These are phyloP conservation scores for Xestia ashworthii DNA, from an alignment of 2,888 invertebrate genomes.

Conservation along the genomic window DNA sequence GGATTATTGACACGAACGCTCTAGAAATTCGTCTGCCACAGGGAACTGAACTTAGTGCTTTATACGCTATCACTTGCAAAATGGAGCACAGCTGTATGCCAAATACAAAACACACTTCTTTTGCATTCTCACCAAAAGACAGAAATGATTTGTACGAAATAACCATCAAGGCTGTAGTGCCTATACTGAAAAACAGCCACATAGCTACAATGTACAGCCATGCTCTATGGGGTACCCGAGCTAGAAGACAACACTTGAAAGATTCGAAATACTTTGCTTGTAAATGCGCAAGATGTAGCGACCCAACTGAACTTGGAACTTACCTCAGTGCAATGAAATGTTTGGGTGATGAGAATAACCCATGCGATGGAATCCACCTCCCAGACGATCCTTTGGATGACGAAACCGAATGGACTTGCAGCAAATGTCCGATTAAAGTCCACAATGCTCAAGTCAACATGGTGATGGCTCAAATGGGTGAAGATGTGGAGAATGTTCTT, in stretches of 20 bases:
- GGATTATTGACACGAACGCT: constrained; percentile 96
- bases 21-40: constrained; percentile 93
- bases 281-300: constrained; percentile 93
- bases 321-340: constrained; percentile 94
- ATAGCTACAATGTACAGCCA: constrained; percentile 96
- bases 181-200: constrained; percentile 93
- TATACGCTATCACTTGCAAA: constrained; percentile 94
- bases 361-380: constrained; percentile 93
- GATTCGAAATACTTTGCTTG: constrained; percentile 95
- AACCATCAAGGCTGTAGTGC: constrained; percentile 92
- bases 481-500: constrained; percentile 93
- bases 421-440: constrained; percentile 92
- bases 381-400: constrained; percentile 93
- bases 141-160: constrained; percentile 91
- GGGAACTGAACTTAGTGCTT: constrained; percentile 93
- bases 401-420: constrained; percentile 94
- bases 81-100: constrained; percentile 96
- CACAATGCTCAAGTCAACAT: constrained; percentile 92
- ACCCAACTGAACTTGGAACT: constrained; percentile 95
- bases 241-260: constrained; percentile 94
- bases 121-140: constrained; percentile 89
- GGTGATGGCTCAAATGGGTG: constrained; percentile 93
- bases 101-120: constrained; percentile 94
- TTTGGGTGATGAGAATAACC: constrained; percentile 89
- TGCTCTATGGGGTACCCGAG: constrained; percentile 96